These are phyloP conservation scores for Holothuria glaberrima DNA, from an alignment of 35 echinoderm and acorn worm species.

Conservation along the genomic window DNA sequence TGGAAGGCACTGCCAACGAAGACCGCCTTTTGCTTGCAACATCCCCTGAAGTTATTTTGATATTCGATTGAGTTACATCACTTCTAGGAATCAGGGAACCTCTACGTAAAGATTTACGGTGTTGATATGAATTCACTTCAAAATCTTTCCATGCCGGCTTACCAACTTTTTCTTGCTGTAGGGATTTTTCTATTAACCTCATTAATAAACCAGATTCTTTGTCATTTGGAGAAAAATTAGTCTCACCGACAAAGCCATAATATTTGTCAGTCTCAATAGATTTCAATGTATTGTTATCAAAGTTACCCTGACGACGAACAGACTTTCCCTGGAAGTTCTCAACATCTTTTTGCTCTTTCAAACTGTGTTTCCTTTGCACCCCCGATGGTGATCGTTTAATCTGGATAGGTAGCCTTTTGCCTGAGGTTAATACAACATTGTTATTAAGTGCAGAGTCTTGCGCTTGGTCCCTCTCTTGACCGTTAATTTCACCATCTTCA, in stretches of 20 bases:
- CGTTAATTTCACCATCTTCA: too few relatives aligned
- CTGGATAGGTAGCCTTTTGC: background rate
- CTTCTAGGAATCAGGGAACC: slow-evolving; percentile 5
- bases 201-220: background rate
- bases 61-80: too few relatives aligned
- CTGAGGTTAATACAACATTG: background rate
- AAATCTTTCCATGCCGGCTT: background rate
- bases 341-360: too few relatives aligned
- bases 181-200: background rate
- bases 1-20: slow-evolving; percentile 12
- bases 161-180: background rate
- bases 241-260: background rate
- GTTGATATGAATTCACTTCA: background rate
- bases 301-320: background rate
- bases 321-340: background rate
- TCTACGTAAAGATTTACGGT: slow-evolving; percentile 20
- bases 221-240: background rate
- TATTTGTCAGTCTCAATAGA: background rate
- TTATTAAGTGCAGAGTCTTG: background rate
- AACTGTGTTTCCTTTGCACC: background rate
- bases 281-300: background rate
- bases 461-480: too few relatives aligned
- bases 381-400: background rate
- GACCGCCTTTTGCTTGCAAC: background rate
- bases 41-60: background rate